Conservation (phyloP, 2,888 invertebrate species). For the Lymantria dispar region DNA sequence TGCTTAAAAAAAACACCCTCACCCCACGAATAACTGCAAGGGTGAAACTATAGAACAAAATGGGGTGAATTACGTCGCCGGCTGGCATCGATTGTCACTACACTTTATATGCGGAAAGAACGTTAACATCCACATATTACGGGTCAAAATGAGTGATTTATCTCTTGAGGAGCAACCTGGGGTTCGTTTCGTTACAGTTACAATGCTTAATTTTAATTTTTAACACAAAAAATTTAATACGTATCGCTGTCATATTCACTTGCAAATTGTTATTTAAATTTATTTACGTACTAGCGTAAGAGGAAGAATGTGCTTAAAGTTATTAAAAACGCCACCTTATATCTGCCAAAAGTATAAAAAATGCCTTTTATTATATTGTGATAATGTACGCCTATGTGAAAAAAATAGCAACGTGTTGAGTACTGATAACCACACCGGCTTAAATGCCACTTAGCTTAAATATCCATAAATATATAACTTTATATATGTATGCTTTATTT, state of each 20-base stretch:
- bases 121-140: slow-evolving; percentile 4
- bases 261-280: background rate
- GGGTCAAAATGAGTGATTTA: slow-evolving; percentile 29
- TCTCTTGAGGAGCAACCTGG: slow-evolving; percentile 32
- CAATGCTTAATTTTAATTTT: slow-evolving; percentile 24
- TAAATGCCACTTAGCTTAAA: too few species aligned
- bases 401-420: slow-evolving; percentile 21
- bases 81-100: slow-evolving; percentile 29
- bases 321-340: too few species aligned
- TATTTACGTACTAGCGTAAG: slow-evolving; percentile 3
- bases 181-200: slow-evolving; percentile 30
- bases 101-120: slow-evolving; percentile 17
- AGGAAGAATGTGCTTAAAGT: too few species aligned
- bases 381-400: slow-evolving; percentile 18
- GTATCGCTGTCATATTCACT: slow-evolving; percentile 8
- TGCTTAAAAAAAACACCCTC: slow-evolving; percentile 16
- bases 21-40: slow-evolving; percentile 3
- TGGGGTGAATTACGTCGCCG: slow-evolving; percentile 23
- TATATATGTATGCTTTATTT: too few species aligned
- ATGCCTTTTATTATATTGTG: background rate
- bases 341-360: background rate
- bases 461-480: too few species aligned
- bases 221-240: slow-evolving; percentile 1
- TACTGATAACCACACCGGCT: too few species aligned
- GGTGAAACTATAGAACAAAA: slow-evolving; percentile 35